Conservation (phyloP, 2,888 invertebrate species). For the Philaethria dido region DNA sequence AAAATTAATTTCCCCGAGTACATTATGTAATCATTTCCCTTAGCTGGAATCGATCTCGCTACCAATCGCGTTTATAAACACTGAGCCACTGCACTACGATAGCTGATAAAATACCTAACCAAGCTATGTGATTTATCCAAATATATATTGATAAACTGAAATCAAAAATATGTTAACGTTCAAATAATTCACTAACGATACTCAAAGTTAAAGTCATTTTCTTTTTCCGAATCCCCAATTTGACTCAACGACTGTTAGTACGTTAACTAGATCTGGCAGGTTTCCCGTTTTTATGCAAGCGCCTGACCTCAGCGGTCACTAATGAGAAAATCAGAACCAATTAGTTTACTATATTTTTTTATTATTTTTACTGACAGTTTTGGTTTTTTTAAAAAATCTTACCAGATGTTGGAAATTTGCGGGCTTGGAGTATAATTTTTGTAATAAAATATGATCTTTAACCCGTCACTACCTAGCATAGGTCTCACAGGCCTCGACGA, state of each 20-base stretch:
- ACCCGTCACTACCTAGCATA: too few relatives aligned
- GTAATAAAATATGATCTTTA: not conserved
- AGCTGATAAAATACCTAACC: too few relatives aligned
- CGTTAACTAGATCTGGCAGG: constrained; percentile 41
- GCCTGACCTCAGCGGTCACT: constrained; percentile 36
- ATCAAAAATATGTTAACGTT: not conserved
- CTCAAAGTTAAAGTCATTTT: constrained; percentile 22
- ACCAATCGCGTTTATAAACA: too few relatives aligned
- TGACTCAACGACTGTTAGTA: constrained; percentile 36
- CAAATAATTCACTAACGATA: constrained; percentile 26
- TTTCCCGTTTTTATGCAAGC: constrained; percentile 42
- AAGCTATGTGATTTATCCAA: too few relatives aligned
- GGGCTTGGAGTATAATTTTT: constrained; percentile 8
- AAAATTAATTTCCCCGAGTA: too few relatives aligned
- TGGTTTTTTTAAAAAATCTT: constrained; percentile 7
- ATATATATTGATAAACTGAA: not conserved
- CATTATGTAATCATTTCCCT: too few relatives aligned
- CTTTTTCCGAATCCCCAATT: constrained; percentile 41
- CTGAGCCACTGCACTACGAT: too few relatives aligned
- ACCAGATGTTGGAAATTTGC: not conserved
- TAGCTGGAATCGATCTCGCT: too few relatives aligned
- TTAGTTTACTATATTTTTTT: constrained; percentile 37
- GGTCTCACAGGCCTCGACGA: too few relatives aligned
- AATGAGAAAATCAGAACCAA: constrained; percentile 41
- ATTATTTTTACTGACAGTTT: constrained; percentile 17